Base-by-base conservation (phyloP, 2,113 vertebrate genomes). In the Noctilio leporinus region DNA sequence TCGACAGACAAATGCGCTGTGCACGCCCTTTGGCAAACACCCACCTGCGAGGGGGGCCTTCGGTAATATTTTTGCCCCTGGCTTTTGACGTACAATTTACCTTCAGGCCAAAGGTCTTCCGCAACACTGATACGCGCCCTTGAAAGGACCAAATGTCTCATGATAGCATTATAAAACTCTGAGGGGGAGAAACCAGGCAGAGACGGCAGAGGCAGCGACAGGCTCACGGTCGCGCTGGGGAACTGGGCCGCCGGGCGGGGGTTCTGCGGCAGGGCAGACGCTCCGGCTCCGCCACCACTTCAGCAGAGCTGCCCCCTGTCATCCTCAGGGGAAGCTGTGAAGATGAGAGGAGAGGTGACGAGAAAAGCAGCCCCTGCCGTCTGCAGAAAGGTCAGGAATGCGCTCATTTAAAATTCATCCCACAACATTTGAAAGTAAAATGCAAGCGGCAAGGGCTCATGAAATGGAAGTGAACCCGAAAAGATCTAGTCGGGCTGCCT, bases 41-140 rank as follows among this genome's bases (percentile, higher is more conserved):
- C 35, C 3, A 2, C 3, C 0, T 17, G 59, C 5, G 0, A 8
- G 53, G 65, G 43, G 43, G 53, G 30, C 11, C 35, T 30, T 43
- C 77, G 15, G 2, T 26, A 64, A 9, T 19, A 10, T 28, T 33
- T 20, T 5, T 35, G 2, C 26, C 40, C 51, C 55, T 15, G 43
- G 47, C 72, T 65, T 94, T 49, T 53, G 3, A 53, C 4, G 24
- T 17, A 15, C 35, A 45, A 83, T 65, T 69, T 65, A 28, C 45
- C 51, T 62, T 55, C 72, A 76, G 67, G 45, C 65, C 89, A 89
- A 82, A 89, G 20, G 43, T 72, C 64, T 93, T 49, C 30, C 28
- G 33, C 82, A 67, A 72, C 16, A 24, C 19, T 17, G 65, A 85
- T n/a, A 43, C 6, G 38, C 40, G 28, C 64, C 33, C 53, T 76